phyloP scores from a whole-genome alignment of 1,140 invertebrate genomes.

The Achroia grisella region DNA sequence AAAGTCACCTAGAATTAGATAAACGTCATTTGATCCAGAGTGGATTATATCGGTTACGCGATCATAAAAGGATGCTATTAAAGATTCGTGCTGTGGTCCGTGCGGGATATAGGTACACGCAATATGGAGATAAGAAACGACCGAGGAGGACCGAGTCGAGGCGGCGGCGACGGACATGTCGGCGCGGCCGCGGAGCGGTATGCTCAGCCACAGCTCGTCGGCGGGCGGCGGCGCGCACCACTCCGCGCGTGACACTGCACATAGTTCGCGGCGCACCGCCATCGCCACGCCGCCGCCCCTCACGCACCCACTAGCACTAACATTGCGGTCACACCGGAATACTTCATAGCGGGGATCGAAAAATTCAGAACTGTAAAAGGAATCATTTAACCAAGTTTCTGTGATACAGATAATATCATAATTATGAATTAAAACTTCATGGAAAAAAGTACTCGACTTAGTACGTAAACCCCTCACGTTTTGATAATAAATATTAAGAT shows the following conservation, averaged over 20 bases:
- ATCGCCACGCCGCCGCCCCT: conserved; percentile 5
- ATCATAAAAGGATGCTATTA: conserved; percentile 2
- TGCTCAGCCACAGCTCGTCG: conserved; percentile 13
- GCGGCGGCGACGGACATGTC: neutral
- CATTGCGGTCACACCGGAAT: conserved; percentile 8
- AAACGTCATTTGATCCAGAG: conserved; percentile 3
- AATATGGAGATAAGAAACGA: neutral
- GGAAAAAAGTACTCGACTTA: conserved; percentile 9
- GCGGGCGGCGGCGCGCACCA: conserved; percentile 8
- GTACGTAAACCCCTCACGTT: conserved; percentile 13
- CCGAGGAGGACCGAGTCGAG: neutral
- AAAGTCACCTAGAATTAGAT: no score
- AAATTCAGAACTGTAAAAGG: conserved; percentile 7
- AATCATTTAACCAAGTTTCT: conserved; percentile 10
- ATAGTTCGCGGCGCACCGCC: conserved; percentile 10
- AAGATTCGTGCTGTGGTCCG: neutral
- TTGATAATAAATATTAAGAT: no score
- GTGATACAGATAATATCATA: conserved; percentile 12
- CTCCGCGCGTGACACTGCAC: neutral
- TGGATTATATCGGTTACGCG: neutral
- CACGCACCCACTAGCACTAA: neutral
- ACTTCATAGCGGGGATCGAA: conserved; percentile 8
- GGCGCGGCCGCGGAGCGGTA: conserved; percentile 1
- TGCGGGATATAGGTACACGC: neutral
- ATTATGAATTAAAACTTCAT: conserved; percentile 1